phyloP scores from a whole-genome alignment of 2,888 invertebrate species.

The Argyresthia goedartella region DNA sequence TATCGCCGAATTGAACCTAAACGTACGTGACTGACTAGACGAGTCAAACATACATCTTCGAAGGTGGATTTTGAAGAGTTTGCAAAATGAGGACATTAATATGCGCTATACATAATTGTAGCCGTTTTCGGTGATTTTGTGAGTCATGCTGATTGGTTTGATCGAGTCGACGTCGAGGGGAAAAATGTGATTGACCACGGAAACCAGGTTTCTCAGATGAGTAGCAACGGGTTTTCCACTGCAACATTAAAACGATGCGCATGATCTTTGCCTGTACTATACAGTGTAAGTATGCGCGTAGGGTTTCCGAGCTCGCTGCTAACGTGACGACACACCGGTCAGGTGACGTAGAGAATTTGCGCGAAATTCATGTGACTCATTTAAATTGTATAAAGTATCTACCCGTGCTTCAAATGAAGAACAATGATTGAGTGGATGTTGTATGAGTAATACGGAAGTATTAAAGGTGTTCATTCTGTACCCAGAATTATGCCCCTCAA shows the following conservation, averaged over 20 bases:
- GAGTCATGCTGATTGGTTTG: neutral
- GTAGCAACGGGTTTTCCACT: neutral
- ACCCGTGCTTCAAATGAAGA: too few relatives aligned
- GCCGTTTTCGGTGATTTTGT: neutral
- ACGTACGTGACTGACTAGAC: neutral
- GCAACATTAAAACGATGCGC: too few relatives aligned
- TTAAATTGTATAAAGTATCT: neutral
- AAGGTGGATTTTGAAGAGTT: too few relatives aligned
- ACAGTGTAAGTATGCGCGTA: neutral
- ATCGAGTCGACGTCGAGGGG: neutral
- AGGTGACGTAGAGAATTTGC: slow-evolving; percentile 4
- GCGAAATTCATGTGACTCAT: slow-evolving; percentile 5
- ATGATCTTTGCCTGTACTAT: neutral
- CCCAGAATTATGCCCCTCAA: too few relatives aligned
- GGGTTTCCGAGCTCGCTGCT: neutral
- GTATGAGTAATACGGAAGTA: too few relatives aligned
- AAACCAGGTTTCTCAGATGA: neutral
- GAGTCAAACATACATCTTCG: too few relatives aligned
- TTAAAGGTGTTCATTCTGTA: too few relatives aligned
- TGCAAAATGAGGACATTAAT: too few relatives aligned
- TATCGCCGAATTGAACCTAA: neutral
- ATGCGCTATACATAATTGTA: too few relatives aligned
- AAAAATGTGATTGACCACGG: neutral
- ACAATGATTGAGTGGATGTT: too few relatives aligned
- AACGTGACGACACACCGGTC: neutral